These are phyloP conservation scores for Tineola bisselliella DNA, from an alignment of 2,888 invertebrate species.

Conservation along the genomic window DNA sequence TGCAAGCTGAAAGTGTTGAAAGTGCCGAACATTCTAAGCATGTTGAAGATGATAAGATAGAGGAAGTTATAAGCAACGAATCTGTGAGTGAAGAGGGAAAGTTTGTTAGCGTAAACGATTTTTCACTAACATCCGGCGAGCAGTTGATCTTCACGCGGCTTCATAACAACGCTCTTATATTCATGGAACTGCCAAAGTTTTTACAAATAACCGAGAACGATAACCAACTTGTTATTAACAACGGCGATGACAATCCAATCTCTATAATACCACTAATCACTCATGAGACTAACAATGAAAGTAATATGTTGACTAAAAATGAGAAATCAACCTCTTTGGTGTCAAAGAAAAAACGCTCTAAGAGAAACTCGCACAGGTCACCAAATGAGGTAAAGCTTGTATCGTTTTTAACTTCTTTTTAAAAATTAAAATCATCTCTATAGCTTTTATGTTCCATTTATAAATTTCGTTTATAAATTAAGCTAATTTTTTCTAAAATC, in stretches of 20 bases:
- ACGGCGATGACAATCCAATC: slow-evolving; percentile 14
- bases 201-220: slow-evolving; percentile 18
- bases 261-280: neutral
- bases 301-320: neutral
- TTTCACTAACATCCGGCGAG: slow-evolving; percentile 15
- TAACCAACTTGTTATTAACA: slow-evolving; percentile 17
- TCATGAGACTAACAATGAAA: slow-evolving; percentile 17
- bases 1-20: neutral
- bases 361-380: slow-evolving; percentile 21
- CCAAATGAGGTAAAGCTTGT: slow-evolving; percentile 32
- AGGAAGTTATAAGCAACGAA: neutral
- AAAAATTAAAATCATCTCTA: neutral
- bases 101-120: neutral
- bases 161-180: slow-evolving; percentile 42
- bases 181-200: slow-evolving; percentile 44
- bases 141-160: slow-evolving; percentile 30
- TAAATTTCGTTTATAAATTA: too few species aligned
- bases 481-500: too few species aligned
- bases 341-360: slow-evolving; percentile 23
- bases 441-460: too few species aligned
- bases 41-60: neutral
- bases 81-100: neutral
- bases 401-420: neutral
- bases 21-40: too few species aligned
- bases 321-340: slow-evolving; percentile 16